These are phyloP conservation scores for Pristis pectinata DNA, from an alignment of 2,797 vertebrate genomes.

Conservation along the genomic window DNA sequence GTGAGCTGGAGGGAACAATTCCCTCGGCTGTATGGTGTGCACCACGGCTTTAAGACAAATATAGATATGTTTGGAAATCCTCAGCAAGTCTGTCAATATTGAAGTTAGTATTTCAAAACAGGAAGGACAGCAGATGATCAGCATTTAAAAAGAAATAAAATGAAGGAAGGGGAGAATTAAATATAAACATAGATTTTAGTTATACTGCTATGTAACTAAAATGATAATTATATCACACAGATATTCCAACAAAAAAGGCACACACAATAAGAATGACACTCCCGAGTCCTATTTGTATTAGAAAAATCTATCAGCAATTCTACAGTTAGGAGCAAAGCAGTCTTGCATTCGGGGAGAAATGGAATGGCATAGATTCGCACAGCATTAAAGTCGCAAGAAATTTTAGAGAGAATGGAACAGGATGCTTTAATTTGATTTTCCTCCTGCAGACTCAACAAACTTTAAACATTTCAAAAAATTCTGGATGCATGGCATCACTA, in stretches of 20 bases:
- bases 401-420: not conserved
- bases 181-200: too few species aligned
- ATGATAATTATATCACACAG: too few species aligned
- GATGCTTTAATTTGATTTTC: not conserved
- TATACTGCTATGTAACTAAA: too few species aligned
- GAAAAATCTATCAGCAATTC: not conserved
- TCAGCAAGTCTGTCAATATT: not conserved
- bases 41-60: not conserved
- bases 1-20: too few species aligned
- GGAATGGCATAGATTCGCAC: not conserved
- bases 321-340: not conserved
- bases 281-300: not conserved
- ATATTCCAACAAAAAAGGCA: not conserved
- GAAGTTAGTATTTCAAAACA: not conserved
- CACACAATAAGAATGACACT: not conserved
- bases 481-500: not conserved
- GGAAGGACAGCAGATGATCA: not conserved
- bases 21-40: too few species aligned
- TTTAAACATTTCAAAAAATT: constrained; percentile 11
- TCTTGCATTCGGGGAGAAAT: not conserved
- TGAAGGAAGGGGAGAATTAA: not conserved
- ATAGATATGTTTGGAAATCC: not conserved
- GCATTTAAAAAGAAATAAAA: not conserved
- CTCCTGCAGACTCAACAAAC: not conserved
- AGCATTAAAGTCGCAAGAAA: not conserved